Evolutionary conservation across 1,140 invertebrate species (phyloP).

Genomic region (Hycleus phaleratus): DNA sequence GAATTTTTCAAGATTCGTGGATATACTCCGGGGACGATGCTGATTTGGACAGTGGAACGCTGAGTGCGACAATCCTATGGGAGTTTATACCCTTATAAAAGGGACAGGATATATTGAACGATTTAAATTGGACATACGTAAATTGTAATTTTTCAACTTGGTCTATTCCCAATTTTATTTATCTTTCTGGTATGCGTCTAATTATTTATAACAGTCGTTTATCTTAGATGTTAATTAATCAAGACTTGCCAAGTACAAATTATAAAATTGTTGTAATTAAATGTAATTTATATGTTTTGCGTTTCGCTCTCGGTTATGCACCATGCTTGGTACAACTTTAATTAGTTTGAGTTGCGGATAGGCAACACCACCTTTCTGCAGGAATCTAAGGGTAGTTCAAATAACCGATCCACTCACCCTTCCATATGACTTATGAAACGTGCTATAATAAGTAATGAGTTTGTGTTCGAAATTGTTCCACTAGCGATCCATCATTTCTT

Average conservation of each 20-base stretch:
- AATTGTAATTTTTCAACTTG: conserved; percentile 12
- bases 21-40: conserved; percentile 19
- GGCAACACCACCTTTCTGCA: too few relatives aligned
- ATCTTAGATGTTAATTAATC: conserved; percentile 36
- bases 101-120: conserved; percentile 20
- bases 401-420: too few relatives aligned
- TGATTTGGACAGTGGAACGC: conserved; percentile 34
- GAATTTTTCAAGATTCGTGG: conserved; percentile 26
- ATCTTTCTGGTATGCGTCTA: conserved; percentile 25
- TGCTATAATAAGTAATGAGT: too few relatives aligned
- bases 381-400: too few relatives aligned
- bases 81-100: conserved; percentile 27
- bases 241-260: conserved; percentile 36
- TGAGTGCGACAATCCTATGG: conserved; percentile 26
- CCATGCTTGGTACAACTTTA: conserved; percentile 32
- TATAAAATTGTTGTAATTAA: conserved; percentile 41
- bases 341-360: conserved; percentile 28
- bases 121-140: conserved; percentile 20
- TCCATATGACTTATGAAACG: too few relatives aligned
- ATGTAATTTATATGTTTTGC: conserved; percentile 38
- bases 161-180: conserved; percentile 22
- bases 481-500: too few relatives aligned
- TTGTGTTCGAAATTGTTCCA: too few relatives aligned
- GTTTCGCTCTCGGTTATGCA: conserved; percentile 30
- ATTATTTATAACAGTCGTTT: conserved; percentile 34